Conservation (phyloP, 2,888 invertebrate species). For the Cataglyphis rosenhaueri region DNA sequence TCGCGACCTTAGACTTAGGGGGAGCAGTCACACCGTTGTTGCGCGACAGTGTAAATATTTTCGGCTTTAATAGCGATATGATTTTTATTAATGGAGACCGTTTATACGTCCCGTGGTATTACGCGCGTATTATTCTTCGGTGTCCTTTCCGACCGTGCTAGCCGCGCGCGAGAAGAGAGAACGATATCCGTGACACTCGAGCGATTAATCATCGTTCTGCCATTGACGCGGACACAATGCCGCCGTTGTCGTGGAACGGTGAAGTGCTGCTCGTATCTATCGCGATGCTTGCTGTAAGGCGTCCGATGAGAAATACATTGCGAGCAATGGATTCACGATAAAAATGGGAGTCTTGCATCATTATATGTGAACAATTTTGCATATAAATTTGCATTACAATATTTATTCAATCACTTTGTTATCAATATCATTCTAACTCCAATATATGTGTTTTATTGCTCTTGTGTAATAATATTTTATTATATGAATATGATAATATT, state of each 20-base stretch:
- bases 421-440: neutral
- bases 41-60: conserved; percentile 74
- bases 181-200: conserved; percentile 58
- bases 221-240: conserved; percentile 66
- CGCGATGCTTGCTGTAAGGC: conserved; percentile 8
- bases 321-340: neutral
- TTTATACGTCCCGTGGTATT: conserved; percentile 57
- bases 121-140: conserved; percentile 58
- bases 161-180: conserved; percentile 45
- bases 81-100: conserved; percentile 81
- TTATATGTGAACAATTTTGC: neutral
- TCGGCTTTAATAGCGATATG: conserved; percentile 77
- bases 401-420: neutral
- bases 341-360: conserved; percentile 5
- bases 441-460: neutral
- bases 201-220: conserved; percentile 71
- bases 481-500: neutral
- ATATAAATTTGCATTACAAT: neutral
- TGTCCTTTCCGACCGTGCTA: conserved; percentile 58
- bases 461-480: neutral
- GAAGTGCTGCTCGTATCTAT: conserved; percentile 41
- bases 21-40: conserved; percentile 15
- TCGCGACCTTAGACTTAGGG: neutral
- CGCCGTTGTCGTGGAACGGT: conserved; percentile 62
- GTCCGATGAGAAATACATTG: neutral